Base-by-base conservation (phyloP, 2,113 vertebrate genomes). In the Struthio camelus region DNA sequence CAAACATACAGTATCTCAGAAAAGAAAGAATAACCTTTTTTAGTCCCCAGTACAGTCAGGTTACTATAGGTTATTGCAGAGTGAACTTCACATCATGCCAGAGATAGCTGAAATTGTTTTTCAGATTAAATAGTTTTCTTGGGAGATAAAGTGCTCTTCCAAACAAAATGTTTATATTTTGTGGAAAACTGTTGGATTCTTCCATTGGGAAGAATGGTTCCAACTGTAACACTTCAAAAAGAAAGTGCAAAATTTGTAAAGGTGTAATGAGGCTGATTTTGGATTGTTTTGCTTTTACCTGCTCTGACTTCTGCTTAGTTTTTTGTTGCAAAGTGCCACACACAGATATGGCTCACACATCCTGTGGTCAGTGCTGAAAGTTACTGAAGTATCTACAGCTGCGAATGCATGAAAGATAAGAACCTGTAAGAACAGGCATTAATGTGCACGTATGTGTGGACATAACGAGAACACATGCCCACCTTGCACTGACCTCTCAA, bases 391-490 rank as follows among this genome's bases (percentile, higher is more conserved):
- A 54, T 18, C 46, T n/a, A 28, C 36, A 66, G 44, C 56, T 36
- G 5, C 9, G 36, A 24, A 11, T n/a, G 28, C 30, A 44, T 0
- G 0, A 53, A 40, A n/a, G 11, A 4, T 1, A 32, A 75, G 32
- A 80, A 59, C 22, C 42, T 34, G 2, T 17, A 36, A 59, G 44
- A 50, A 20, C 2, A 46, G 32, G 9, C 2, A 1, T 5, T 11
- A 58, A 19, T 0, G 23, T 13, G n/a, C 9, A 19, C 0, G 1
- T 1, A 0, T 2, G 32, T 6, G 24, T 3, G 62, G 58, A 25
- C 80, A 80, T 4, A 9, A 40, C 4, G 67, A 9, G 2, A 34
- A 8, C 17, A 22, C 3, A 2, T 3, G 15, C 32, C 22, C 67
- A 72, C 38, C 20, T 36, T 44, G 42, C 53, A 34, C 32, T 8